Evolutionary conservation across 2,113 vertebrate species (phyloP), one percentile per base, ranked within the genome.

Genomic region (Pontoporia blainvillei): DNA sequence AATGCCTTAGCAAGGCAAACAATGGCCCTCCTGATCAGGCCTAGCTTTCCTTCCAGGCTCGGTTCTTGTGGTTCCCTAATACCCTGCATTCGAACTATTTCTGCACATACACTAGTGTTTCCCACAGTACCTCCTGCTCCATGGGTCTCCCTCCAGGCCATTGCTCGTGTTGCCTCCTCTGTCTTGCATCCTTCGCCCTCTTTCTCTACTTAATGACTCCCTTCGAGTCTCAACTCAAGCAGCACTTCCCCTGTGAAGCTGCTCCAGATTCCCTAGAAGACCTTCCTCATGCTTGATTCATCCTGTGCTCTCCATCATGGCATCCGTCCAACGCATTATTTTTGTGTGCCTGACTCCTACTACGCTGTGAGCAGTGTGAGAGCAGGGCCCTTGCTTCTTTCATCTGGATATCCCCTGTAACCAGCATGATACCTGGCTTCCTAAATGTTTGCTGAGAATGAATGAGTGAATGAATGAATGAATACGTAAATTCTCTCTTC

Each of bases 241-340:
- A 36, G 25, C 12, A 27, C 6, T 27, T 23, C 13, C 23, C 49
- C 62, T 18, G 18, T 6, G 73, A 49, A 67, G 81, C 82, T 59
- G 20, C 71, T 41, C 41, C 14, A 59, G 44, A 31, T 10, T 10
- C n/a, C 29, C 78, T 25, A 52, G 18, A 49, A 64, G 61, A 44
- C 15, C 6, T n/a, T 71, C n/a, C 29, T 41, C 15, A 23, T 1
- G 13, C 25, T 57, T 13, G 18, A 4, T 34, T 71, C n/a, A 29
- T 1, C 10, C 71, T 7, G 1, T 29, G 14, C 31, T 41, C 14
- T 54, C 64, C 18, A n/a, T 3, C 2, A 20, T 0, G 14, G 15
- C 10, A 44, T 13, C 34, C 8, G 1, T 57, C 44, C n/a, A 64
- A 36, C 1, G 21, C 0, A 46, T 5, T 83, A 6, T 64, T 25